Evolutionary conservation across 1,140 invertebrate genomes (phyloP).

Genomic region (Caenorhabditis brenneri): DNA sequence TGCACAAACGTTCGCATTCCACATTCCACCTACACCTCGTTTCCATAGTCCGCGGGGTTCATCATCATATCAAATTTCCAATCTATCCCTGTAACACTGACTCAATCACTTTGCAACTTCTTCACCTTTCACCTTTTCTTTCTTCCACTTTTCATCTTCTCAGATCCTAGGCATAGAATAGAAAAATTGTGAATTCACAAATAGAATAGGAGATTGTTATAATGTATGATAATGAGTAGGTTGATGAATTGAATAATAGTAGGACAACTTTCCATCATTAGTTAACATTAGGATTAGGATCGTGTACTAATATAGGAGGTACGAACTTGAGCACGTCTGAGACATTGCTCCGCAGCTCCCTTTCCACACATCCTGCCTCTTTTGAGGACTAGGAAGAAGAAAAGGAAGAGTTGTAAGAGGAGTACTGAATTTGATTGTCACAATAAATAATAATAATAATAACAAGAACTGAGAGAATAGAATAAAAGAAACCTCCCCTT

Average conservation of each 20-base stretch:
- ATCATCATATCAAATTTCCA: conserved; percentile 25
- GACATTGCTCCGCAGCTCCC: not conserved
- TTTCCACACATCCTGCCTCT: not conserved
- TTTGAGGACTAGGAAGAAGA: not conserved
- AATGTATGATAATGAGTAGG: conserved; percentile 39
- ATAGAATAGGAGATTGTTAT: not conserved
- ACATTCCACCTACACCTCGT: too few species aligned
- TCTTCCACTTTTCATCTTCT: not conserved
- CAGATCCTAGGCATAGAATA: not conserved
- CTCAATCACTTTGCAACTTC: not conserved
- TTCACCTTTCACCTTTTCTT: not conserved
- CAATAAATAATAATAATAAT: conserved; percentile 37
- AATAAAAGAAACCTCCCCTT: conserved; percentile 36
- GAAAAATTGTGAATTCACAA: too few species aligned
- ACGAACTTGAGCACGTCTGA: not conserved
- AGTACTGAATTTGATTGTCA: conserved; percentile 36
- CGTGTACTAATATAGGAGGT: conserved; percentile 28
- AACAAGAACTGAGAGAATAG: conserved; percentile 39
- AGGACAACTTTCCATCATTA: not conserved
- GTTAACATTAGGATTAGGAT: not conserved
- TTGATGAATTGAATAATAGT: conserved; percentile 34
- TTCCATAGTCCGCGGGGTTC: not conserved
- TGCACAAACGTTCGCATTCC: not conserved
- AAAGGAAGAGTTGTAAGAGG: not conserved
- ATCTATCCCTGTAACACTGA: not conserved